These are phyloP conservation scores for Podarcis lilfordi DNA, from an alignment of 2,797 vertebrate genomes.

Conservation along the genomic window DNA sequence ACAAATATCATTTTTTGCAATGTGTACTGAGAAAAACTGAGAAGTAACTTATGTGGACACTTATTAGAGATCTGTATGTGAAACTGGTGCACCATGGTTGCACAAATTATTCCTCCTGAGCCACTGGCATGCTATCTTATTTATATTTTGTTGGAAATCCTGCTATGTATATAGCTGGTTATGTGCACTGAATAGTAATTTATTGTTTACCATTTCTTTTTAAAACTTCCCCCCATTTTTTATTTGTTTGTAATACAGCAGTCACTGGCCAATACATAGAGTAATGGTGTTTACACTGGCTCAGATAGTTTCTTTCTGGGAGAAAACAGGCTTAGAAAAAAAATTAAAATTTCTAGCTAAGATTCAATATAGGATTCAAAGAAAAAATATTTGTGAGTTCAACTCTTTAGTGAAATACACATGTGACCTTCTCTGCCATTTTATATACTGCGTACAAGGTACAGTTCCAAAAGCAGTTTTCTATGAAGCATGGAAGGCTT, in stretches of 20 bases:
- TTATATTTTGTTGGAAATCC: conserved; percentile 72
- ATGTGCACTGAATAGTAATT: conserved; percentile 72
- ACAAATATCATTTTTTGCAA: conserved; percentile 2
- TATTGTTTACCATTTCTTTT: conserved; percentile 68
- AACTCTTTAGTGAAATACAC: not conserved
- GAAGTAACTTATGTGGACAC: not conserved
- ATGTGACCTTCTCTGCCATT: not conserved
- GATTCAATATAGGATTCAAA: not conserved
- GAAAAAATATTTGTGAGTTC: too few relatives aligned
- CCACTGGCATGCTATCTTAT: conserved; percentile 53
- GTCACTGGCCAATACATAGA: conserved; percentile 44
- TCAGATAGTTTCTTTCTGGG: conserved; percentile 55
- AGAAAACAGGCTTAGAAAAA: conserved; percentile 57
- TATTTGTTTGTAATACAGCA: conserved; percentile 41
- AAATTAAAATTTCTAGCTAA: conserved; percentile 43
- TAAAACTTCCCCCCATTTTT: conserved; percentile 49
- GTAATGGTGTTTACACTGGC: conserved; percentile 55
- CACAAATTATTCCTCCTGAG: conserved; percentile 7
- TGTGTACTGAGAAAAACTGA: not conserved
- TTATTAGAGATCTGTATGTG: conserved; percentile 6
- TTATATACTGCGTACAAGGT: not conserved
- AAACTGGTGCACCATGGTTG: not conserved
- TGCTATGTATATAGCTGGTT: conserved; percentile 68
- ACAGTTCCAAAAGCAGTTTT: not conserved
- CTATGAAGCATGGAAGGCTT: not conserved